Conservation (phyloP, 2,113 vertebrate species). For the Aythya baeri region DNA sequence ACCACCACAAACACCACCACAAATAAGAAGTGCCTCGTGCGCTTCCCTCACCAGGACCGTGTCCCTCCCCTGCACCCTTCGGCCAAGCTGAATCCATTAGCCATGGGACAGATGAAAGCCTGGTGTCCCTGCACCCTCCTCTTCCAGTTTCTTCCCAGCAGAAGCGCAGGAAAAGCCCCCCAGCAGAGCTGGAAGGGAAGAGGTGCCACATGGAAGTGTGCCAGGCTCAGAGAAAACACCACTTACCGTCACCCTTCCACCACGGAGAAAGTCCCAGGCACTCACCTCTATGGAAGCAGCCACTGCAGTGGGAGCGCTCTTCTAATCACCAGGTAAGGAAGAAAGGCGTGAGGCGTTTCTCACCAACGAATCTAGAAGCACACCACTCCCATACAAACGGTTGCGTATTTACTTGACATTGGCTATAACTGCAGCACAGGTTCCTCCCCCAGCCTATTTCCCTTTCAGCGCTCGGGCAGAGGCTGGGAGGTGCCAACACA, state of each 20-base stretch:
- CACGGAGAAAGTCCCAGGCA: background rate
- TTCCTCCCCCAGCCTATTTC: background rate
- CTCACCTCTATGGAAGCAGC: background rate
- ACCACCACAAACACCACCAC: background rate
- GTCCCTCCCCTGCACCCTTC: rapidly evolving
- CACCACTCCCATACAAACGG: background rate
- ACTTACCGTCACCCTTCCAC: background rate
- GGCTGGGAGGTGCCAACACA: background rate
- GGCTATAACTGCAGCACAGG: background rate
- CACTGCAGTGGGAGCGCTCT: background rate
- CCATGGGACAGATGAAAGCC: background rate
- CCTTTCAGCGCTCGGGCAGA: background rate
- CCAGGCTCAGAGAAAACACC: background rate
- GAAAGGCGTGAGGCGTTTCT: constrained; percentile 31
- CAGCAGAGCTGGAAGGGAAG: background rate
- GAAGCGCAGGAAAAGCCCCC: background rate
- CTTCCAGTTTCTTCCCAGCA: background rate
- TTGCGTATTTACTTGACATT: background rate
- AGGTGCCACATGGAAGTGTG: background rate
- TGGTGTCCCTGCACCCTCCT: background rate
- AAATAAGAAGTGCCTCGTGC: background rate
- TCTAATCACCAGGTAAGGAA: background rate
- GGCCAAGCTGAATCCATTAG: background rate
- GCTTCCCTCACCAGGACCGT: background rate
- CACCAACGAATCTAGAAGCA: background rate